phyloP scores from a whole-genome alignment of 2,113 vertebrate genomes.

The Nycticryphes semicollaris region DNA sequence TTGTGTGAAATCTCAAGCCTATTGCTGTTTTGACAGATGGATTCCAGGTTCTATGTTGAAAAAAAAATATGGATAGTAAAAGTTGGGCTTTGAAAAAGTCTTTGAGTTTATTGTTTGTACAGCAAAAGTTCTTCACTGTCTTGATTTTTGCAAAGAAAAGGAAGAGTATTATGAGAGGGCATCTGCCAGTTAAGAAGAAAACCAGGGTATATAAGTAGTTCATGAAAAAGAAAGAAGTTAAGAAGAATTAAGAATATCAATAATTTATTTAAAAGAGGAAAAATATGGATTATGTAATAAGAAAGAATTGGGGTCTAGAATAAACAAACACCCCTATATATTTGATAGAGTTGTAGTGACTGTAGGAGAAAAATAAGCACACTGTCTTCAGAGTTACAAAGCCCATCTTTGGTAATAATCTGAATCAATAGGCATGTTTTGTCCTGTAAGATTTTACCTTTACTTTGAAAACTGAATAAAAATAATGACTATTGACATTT shows the following conservation, averaged over 20 bases:
- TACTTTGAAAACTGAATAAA: not conserved
- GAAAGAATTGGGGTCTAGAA: not conserved
- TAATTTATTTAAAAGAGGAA: not conserved
- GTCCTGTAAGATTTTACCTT: not conserved
- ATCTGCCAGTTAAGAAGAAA: not conserved
- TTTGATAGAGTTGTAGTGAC: not conserved
- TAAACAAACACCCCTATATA: not conserved
- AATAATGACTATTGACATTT: not conserved
- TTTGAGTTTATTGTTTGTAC: not conserved
- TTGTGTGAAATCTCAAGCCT: not conserved
- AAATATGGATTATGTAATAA: not conserved
- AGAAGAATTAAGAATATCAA: not conserved
- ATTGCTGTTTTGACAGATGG: not conserved
- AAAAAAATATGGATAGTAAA: not conserved
- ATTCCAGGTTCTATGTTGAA: not conserved
- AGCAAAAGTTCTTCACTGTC: not conserved
- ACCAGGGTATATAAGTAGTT: not conserved
- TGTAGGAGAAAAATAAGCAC: not conserved
- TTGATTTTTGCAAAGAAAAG: not conserved
- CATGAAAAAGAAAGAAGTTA: not conserved
- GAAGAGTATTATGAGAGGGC: not conserved
- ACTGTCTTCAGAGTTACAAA: not conserved
- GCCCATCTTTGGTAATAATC: not conserved
- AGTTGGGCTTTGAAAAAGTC: not conserved
- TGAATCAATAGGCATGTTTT: not conserved